phyloP scores from a whole-genome alignment of 2,888 invertebrate species.

The Ornithoptera alexandrae region DNA sequence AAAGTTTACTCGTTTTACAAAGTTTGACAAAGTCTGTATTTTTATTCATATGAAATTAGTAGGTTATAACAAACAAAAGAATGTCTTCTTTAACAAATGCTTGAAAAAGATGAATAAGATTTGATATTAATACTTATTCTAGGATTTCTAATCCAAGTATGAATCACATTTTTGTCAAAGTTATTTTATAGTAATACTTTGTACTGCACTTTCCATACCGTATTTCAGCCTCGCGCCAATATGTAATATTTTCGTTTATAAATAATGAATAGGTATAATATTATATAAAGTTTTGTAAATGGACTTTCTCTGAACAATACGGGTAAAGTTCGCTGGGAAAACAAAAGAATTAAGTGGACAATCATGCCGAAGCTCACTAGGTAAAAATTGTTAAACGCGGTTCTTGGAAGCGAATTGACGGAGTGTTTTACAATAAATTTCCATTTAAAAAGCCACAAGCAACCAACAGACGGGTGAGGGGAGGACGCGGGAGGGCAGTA shows the following conservation, averaged over 20 bases:
- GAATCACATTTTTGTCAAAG: no score
- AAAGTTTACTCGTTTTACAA: not conserved
- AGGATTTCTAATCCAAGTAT: not conserved
- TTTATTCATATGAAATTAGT: no score
- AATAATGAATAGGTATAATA: not conserved
- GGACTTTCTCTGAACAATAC: slow-evolving; percentile 11
- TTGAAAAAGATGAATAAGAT: not conserved
- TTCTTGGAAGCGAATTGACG: slow-evolving; percentile 65
- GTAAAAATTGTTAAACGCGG: slow-evolving; percentile 61
- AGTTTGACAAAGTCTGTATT: no score
- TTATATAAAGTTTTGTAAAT: slow-evolving; percentile 1
- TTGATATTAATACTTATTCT: not conserved
- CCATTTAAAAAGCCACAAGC: slow-evolving; percentile 79
- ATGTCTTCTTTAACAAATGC: not conserved
- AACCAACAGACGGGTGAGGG: slow-evolving; percentile 37
- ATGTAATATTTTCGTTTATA: not conserved
- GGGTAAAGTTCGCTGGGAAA: slow-evolving; percentile 20
- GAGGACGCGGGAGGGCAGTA: slow-evolving; percentile 43
- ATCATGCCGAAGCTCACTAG: slow-evolving; percentile 49
- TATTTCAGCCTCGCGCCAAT: no score
- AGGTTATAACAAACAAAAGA: not conserved
- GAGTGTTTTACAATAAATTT: slow-evolving; percentile 80
- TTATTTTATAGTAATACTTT: no score
- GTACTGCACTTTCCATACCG: no score
- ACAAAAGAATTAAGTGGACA: slow-evolving; percentile 39